phyloP scores from a whole-genome alignment of 1,140 invertebrate genomes.

The Harpegnathos saltator region DNA sequence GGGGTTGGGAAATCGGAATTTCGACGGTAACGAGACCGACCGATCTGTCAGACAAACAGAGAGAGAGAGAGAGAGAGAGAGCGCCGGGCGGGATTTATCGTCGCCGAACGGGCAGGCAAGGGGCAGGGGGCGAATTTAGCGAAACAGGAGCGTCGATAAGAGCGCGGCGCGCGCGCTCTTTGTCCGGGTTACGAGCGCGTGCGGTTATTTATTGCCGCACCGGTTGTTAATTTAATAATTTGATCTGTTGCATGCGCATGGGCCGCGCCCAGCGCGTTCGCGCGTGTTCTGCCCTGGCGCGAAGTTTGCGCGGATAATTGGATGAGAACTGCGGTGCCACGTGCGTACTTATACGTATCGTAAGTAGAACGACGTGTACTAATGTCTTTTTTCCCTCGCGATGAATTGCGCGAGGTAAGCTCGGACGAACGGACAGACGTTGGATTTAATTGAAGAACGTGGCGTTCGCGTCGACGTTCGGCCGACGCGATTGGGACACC shows the following conservation, averaged over 20 bases:
- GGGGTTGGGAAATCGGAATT: neutral
- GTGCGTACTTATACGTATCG: neutral
- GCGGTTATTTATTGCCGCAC: constrained; percentile 37
- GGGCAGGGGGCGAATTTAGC: neutral
- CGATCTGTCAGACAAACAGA: constrained; percentile 6
- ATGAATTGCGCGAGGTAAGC: neutral
- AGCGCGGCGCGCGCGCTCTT: neutral
- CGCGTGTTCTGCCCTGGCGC: neutral
- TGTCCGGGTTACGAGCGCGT: neutral
- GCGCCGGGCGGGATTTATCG: constrained; percentile 26
- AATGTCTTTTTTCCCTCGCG: neutral
- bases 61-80: too few species aligned
- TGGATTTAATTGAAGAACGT: neutral
- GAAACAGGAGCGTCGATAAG: constrained; percentile 9
- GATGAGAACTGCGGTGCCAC: too few species aligned
- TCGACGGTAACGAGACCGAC: neutral
- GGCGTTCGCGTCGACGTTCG: neutral
- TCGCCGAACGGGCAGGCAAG: neutral
- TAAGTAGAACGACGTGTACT: neutral
- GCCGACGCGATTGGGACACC: too few species aligned
- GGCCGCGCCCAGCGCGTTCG: constrained; percentile 13
- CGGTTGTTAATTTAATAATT: constrained; percentile 45
- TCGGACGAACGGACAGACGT: neutral
- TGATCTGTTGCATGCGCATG: constrained; percentile 13
- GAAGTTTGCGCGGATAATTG: constrained; percentile 22